Evolutionary conservation across 2,113 vertebrate species (phyloP).

Genomic region (Fulica atra): DNA sequence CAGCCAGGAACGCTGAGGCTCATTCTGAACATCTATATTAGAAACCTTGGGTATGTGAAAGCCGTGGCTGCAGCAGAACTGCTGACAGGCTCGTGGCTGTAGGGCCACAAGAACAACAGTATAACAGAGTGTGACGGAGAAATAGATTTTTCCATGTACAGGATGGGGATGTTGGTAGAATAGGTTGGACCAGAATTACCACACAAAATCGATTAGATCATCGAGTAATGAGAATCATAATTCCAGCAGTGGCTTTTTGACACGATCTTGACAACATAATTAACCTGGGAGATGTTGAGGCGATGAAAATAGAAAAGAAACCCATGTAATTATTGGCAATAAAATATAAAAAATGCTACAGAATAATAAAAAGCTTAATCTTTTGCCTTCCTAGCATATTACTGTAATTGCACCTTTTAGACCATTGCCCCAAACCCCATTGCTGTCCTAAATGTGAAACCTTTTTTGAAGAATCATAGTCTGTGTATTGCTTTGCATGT

Average conservation of each 20-base stretch:
- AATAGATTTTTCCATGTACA: neutral
- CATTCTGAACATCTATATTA: neutral
- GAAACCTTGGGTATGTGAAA: neutral
- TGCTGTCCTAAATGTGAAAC: neutral
- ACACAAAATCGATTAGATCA: conserved; percentile 33
- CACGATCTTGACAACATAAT: conserved; percentile 55
- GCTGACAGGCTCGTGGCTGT: neutral
- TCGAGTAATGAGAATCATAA: conserved; percentile 42
- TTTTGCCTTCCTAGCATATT: neutral
- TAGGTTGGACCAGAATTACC: neutral
- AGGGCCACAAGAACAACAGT: neutral
- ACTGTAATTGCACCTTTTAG: neutral
- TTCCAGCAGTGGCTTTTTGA: conserved; percentile 33
- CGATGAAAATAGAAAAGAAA: neutral
- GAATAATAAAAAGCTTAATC: conserved; percentile 42
- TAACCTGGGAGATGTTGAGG: conserved; percentile 50
- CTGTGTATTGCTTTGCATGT: neutral
- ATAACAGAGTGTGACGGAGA: neutral
- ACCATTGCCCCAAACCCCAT: neutral
- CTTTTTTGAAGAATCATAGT: neutral
- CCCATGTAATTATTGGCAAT: neutral
- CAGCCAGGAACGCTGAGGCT: neutral
- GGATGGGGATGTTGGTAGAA: neutral
- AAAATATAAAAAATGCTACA: conserved; percentile 11
- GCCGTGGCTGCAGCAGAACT: neutral